Conservation (phyloP, 2,113 vertebrate species). For the Perca flavescens region DNA sequence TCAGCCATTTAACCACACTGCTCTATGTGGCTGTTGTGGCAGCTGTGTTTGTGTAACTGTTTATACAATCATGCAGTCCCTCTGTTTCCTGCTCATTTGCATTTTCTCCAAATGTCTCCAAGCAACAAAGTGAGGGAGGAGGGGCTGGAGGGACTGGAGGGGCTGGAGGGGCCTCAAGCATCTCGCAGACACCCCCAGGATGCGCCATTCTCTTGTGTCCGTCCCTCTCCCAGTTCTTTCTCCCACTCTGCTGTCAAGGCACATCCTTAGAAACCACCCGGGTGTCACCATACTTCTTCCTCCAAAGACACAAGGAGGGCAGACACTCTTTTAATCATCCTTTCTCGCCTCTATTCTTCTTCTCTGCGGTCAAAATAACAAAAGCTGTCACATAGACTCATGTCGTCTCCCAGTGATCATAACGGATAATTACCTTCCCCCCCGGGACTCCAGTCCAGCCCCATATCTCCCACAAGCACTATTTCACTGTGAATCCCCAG, state of each 20-base stretch:
- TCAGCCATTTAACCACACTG: constrained; percentile 77
- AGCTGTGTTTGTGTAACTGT: constrained; percentile 75
- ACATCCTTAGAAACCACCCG: constrained; percentile 74
- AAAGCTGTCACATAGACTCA: constrained; percentile 80
- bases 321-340: constrained; percentile 81
- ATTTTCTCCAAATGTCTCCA: constrained; percentile 79
- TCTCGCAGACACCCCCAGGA: constrained; percentile 65
- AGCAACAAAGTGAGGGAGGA: constrained; percentile 73
- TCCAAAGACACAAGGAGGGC: constrained; percentile 81
- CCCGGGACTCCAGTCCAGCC: constrained; percentile 68
- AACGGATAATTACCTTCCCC: constrained; percentile 84
- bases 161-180: constrained; percentile 68
- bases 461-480: constrained; percentile 72
- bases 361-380: constrained; percentile 80
- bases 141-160: constrained; percentile 73
- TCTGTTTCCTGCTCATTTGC: constrained; percentile 77
- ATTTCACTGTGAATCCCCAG: constrained; percentile 69
- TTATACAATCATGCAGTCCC: constrained; percentile 68
- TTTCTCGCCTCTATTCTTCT: constrained; percentile 65
- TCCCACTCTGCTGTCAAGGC: constrained; percentile 70
- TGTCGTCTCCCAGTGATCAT: constrained; percentile 84
- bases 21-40: constrained; percentile 66
- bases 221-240: constrained; percentile 51
- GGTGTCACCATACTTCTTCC: constrained; percentile 76
- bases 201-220: constrained; percentile 69